Evolutionary conservation across 2,888 invertebrate species (phyloP), one percentile per base, ranked within the genome.

Genomic region (Apomyelois bistriatella): DNA sequence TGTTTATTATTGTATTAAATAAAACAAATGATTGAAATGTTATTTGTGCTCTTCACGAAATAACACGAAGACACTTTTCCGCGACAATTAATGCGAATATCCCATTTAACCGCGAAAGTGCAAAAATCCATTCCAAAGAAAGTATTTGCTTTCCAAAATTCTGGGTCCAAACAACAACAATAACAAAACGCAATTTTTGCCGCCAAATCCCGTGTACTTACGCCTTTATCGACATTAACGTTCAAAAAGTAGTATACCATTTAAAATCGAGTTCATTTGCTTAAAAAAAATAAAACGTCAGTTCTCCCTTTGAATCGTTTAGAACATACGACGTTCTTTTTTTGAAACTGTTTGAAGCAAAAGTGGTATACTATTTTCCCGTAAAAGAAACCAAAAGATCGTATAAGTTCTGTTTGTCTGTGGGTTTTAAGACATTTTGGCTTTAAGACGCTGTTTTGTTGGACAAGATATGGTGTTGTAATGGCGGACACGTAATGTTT

Each of bases 361-460:
- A 58, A 58, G 60, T 66, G 53, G 66, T 66, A 66, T 74, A 73
- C 74, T 57, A 74, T 68, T 74, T 74, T 68, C 56, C 53, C 57
- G 57, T 50, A 52, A 38, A 8, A 12, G 37, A 30, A 43, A 22
- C 3, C 10, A 57, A 68, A 75, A 74, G 55, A 74, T 60, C 66
- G 58, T 76, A 78, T 54, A 64, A 59, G 16, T 36, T 28, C 49
- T 17, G 16, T 36, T 46, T 16, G 15, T 32, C 7, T 5, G 8
- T 1, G 5, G 30, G 10, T 32, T 16, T 3, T 16, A n/a, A 16
- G 10, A 10, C 46, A 12, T 46, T 46, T 46, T 16, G 13, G 0
- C 3, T 32, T 46, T n/a, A 8, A 12, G 12, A 12, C 6, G 13
- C 3, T n/a, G 12, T 43, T 28, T 43, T 30, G 28, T 12, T 43